Base-by-base conservation (phyloP, 2,113 vertebrate genomes). In the Podarcis cretensis region DNA sequence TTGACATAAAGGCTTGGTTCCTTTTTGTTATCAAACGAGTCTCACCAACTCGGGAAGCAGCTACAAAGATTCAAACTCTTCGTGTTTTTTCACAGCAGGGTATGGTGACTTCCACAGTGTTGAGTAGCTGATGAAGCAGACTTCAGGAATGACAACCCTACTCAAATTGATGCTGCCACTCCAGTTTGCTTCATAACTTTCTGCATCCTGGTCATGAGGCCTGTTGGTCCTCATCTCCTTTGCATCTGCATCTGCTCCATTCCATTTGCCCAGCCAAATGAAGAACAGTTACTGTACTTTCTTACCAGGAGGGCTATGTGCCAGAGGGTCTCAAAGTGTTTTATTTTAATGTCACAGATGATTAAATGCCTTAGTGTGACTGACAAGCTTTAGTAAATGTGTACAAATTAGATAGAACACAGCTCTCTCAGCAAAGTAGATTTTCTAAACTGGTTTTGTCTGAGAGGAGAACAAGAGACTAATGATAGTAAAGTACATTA, bases 271-370 rank as follows among this genome's bases (percentile, higher is more conserved):
- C 88, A 91, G 87, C 86, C 76, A 87, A 89, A 86, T 81, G 88
- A 96, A 88, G 91, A 63, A 81, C 92, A 80, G 37, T 91, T 89
- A 87, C 87, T 85, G 91, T 85, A 94, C 90, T 93, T 95, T 91
- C 92, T 92, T 87, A 93, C 90, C 83, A 89, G 83, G 63, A 94
- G 69, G 23, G 65, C 83, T 83, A 82, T 86, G 88, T 95, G 95
- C 93, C 95, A 96, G 91, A 91, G 93, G 87, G 94, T 95, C 93
- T 30, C 27, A 43, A 94, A 96, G 89, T 95, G 92, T 93, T 96
- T 96, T 95, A 94, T 95, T 95, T 94, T 95, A 94, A 95, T 93
- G 94, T 95, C 93, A 94, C 90, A 96, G 93, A 93, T 94, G 89
- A 95, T 94, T 95, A 94, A 94, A 95, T 93, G 93, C 92, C 93